Percentiles rank a stretch among this genome's conserved stretches.
Evolutionary conservation across 2,113 vertebrate species (phyloP).

Genomic region (Odocoileus hemionus): DNA sequence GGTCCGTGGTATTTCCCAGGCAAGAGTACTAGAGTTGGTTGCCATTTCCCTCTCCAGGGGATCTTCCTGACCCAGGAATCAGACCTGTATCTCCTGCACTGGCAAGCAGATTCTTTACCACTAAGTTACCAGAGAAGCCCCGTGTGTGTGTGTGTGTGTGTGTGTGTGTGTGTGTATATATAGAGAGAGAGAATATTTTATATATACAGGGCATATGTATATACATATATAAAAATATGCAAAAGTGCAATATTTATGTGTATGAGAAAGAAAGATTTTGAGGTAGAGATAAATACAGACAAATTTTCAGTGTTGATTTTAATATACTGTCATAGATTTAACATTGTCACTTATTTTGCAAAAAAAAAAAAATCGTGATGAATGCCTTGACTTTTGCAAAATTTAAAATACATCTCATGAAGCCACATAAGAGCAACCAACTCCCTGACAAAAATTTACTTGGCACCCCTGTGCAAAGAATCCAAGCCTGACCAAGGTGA

Average conservation of each 20-base stretch:
- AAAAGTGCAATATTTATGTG: not conserved
- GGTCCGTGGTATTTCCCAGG: not conserved
- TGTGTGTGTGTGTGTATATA: accelerated
- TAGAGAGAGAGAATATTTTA: not conserved
- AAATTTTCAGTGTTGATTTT: not conserved
- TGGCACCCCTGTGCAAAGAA: not conserved
- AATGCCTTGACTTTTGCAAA: not conserved
- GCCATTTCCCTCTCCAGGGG: not conserved
- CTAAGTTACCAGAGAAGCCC: not conserved
- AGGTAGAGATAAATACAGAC: not conserved
- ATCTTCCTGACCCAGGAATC: not conserved
- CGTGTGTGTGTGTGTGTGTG: not conserved
- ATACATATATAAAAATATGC: not conserved
- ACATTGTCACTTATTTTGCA: not conserved
- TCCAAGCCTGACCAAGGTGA: not conserved
- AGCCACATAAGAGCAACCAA: not conserved
- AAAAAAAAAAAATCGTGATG: not conserved
- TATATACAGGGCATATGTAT: not conserved
- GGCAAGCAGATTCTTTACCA: not conserved
- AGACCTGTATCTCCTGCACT: not conserved
- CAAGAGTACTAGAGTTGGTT: not conserved
- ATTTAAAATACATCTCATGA: not conserved
- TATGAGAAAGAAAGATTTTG: not conserved
- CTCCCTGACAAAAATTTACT: not conserved
- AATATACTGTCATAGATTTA: not conserved